Percentiles rank a stretch among this genome's conserved stretches.
Conservation (phyloP, 2,113 vertebrate genomes). For the Scatophagus argus region DNA sequence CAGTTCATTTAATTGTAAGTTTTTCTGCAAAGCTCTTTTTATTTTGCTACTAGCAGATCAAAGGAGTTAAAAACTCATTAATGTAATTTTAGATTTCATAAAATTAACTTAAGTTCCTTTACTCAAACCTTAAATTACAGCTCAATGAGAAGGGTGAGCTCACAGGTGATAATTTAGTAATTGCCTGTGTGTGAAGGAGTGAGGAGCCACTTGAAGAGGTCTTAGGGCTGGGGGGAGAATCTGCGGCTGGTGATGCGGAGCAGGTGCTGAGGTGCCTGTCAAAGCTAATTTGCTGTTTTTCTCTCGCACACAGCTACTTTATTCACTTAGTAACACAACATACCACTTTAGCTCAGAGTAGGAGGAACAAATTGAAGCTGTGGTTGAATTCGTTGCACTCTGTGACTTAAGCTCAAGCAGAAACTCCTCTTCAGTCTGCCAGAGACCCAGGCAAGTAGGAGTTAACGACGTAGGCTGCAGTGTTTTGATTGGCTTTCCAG, state of each 20-base stretch:
- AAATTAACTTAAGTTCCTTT: constrained; percentile 4
- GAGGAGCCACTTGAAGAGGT: constrained; percentile 36
- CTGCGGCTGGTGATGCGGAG: constrained; percentile 27
- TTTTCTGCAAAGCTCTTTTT: not conserved
- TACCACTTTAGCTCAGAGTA: constrained; percentile 24
- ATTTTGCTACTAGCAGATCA: not conserved
- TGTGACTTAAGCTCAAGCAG: constrained; percentile 30
- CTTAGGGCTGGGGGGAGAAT: not conserved
- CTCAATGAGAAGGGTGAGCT: constrained; percentile 28
- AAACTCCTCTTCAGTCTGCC: constrained; percentile 39
- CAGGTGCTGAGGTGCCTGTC: constrained; percentile 64
- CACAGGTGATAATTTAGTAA: constrained; percentile 59
- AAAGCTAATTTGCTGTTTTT: constrained; percentile 44
- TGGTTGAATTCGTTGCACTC: constrained; percentile 34
- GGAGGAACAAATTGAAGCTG: constrained; percentile 12
- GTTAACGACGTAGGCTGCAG: constrained; percentile 72
- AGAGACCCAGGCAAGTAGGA: constrained; percentile 66
- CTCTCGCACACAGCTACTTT: constrained; percentile 42
- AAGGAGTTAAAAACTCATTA: not conserved
- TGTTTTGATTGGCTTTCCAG: constrained; percentile 86
- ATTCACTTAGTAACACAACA: constrained; percentile 40
- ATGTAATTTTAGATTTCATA: constrained; percentile 30
- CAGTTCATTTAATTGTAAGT: not conserved
- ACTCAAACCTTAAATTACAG: constrained; percentile 28
- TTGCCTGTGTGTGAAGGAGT: constrained; percentile 34